Evolutionary conservation across 2,797 vertebrate genomes (phyloP), one percentile per base, ranked within the genome.

Genomic region (Rhynchotus rufescens): DNA sequence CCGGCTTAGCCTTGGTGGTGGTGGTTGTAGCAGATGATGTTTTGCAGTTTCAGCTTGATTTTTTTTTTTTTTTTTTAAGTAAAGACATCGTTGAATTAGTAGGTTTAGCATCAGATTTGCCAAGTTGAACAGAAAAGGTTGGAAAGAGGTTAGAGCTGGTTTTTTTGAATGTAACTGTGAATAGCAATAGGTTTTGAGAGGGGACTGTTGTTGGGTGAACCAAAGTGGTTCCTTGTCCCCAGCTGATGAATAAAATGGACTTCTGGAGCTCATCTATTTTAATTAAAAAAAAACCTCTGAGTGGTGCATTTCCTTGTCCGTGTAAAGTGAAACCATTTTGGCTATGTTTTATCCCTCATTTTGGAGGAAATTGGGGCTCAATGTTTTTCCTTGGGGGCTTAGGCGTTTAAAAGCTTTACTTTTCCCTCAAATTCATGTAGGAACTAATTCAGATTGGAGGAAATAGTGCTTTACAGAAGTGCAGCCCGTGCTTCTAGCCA

Each of bases 11-110:
- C 42, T 4, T 4, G 4, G 42, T 57, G 68, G 79, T 34, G 10
- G 84, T 77, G 79, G 78, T 62, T 80, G 4, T 47, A 76, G 67
- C 72, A 73, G 78, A 81, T 36, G 32, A 59, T 78, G 49, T 83
- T 88, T 49, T 81, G 65, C 62, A 86, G 64, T 71, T 93, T 87
- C 2, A 7, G 4, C 76, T 88, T 52, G 36, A 16, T 22, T 47
- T 47, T 45, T 45, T 47, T 47, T 10, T 47, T 49, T 49, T 12
- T 49, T 79, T 86, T 62, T 34, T 49, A 54, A 78, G 77, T 62
- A 65, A 90, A 72, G 60, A 72, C 36, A 15, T 6, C n/a, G 38
- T 68, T 84, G 67, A 71, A 60, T 82, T 80, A 62, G 52, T 62
- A 88, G 56, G 51, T 91, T 68, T 80, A 19, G 54, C 73, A 57